Base-by-base conservation (phyloP, 2,113 vertebrate genomes). In the rat (Rattus norvegicus) region DNA sequence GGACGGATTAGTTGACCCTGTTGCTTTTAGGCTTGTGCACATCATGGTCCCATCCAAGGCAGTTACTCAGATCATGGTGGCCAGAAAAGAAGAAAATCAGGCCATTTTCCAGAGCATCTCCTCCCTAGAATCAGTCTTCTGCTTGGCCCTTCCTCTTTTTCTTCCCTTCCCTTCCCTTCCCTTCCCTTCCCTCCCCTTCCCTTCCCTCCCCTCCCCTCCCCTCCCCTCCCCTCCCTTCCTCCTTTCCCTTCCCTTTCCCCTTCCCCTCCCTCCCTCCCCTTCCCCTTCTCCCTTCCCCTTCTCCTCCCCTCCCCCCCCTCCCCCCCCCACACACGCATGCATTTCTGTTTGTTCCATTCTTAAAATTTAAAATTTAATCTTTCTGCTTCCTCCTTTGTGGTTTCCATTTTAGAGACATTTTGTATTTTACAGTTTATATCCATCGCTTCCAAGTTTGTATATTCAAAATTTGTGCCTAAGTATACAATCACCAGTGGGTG, bases 181-280 rank as follows among this genome's bases (percentile, higher is more conserved):
- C 2, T 8, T 2, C 17, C 24, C 24, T 26, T 2, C 63, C 59
- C 19, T 5, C 7, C 26, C 28, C 28, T 36, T 7, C 5, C 2
- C 11, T 7, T 19, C 2, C 33, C 16, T 33, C 17, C 6, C 3
- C 24, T 11, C 1, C 28, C 5, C 22, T 7, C 4, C 6, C 9
- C 22, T 3, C 3, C 10, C 22, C 9, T 24, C 17, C 0, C 4
- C 1, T 1, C 3, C 2, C 8, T 10, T 10, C 8, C 61, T 26
- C 2, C 24, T 2, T 2, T 10, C 9, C 24, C 8, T 10, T 59
- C 17, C 56, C 17, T 13, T 56, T 56, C 54, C 5, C 20, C 59
- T 61, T 24, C 59, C 59, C 7, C 7, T 24, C 20, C 59, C 19
- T 61, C 3, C 9, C 39, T 17, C 7, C 11, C 1, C 8, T 9